Evolutionary conservation across 2,113 vertebrate species (phyloP).

Genomic region (Phainopepla nitens): DNA sequence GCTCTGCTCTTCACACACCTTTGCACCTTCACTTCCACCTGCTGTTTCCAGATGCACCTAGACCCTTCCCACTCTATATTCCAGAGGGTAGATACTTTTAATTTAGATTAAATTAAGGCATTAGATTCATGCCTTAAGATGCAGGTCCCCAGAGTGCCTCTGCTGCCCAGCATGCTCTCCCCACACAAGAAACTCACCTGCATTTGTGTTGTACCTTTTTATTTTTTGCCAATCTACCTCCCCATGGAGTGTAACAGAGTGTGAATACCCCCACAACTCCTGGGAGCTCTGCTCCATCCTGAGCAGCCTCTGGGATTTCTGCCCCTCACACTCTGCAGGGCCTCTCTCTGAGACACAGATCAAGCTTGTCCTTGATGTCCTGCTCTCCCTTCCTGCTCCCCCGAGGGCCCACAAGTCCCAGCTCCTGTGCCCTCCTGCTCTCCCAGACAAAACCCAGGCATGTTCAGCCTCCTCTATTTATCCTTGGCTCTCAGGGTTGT

Average conservation of each 20-base stretch:
- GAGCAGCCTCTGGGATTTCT: background rate
- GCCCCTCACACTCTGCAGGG: background rate
- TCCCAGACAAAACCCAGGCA: background rate
- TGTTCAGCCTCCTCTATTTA: background rate
- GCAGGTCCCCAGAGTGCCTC: too few species aligned
- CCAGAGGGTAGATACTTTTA: too few species aligned
- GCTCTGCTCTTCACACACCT: background rate
- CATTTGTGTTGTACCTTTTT: background rate
- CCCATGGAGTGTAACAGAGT: rapidly evolving
- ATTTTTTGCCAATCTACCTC: background rate
- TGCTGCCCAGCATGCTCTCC: background rate
- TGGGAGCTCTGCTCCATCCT: background rate
- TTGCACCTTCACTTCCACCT: background rate
- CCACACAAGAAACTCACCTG: background rate
- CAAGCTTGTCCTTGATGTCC: background rate
- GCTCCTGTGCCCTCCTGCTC: background rate
- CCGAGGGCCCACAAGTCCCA: background rate
- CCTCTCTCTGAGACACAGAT: rapidly evolving
- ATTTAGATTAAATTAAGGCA: too few species aligned
- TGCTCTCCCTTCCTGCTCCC: background rate
- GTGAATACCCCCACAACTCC: rapidly evolving
- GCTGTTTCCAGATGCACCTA: background rate
- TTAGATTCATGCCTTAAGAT: background rate
- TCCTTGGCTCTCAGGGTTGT: background rate
- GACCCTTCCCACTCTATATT: background rate